These are phyloP conservation scores for Trialeurodes vaporariorum DNA, from an alignment of 1,140 invertebrate species.

Conservation along the genomic window DNA sequence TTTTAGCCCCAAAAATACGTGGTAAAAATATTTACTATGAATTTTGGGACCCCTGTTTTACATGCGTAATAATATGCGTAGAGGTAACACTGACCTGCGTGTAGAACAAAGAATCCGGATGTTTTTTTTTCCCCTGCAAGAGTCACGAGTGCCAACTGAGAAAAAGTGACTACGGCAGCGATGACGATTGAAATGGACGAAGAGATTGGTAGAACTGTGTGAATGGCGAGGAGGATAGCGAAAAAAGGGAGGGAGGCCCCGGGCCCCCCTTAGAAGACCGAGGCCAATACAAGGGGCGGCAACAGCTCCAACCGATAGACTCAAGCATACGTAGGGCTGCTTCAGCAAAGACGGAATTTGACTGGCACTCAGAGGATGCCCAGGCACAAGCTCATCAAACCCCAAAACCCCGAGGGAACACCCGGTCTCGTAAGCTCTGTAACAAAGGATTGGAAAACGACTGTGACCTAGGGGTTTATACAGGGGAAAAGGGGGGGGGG, in stretches of 20 bases:
- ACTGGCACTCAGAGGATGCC: conserved; percentile 37
- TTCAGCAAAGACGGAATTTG: conserved; percentile 40
- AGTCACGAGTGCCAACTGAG: conserved; percentile 43
- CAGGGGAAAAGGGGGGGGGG: no score
- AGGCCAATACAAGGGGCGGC: conserved; percentile 37
- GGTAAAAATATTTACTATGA: no score
- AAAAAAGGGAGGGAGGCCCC: conserved; percentile 47
- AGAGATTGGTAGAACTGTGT: conserved; percentile 58
- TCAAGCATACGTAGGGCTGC: conserved; percentile 37
- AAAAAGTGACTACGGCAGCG: conserved; percentile 43
- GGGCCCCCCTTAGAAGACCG: conserved; percentile 36
- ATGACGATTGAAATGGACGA: conserved; percentile 45
- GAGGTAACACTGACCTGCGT: conserved; percentile 37
- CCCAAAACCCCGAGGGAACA: conserved; percentile 36
- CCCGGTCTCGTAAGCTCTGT: conserved; percentile 38
- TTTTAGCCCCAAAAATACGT: no score
- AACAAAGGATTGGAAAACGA: conserved; percentile 27
- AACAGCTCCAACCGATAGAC: conserved; percentile 39
- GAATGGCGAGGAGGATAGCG: conserved; percentile 49
- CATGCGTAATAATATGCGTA: neutral
- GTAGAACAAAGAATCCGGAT: conserved; percentile 36
- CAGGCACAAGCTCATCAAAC: conserved; percentile 37
- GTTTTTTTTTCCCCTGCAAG: conserved; percentile 32
- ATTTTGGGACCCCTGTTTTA: no score
- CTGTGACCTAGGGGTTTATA: no score